phyloP scores from a whole-genome alignment of 2,113 vertebrate genomes.

The Sylvia atricapilla region DNA sequence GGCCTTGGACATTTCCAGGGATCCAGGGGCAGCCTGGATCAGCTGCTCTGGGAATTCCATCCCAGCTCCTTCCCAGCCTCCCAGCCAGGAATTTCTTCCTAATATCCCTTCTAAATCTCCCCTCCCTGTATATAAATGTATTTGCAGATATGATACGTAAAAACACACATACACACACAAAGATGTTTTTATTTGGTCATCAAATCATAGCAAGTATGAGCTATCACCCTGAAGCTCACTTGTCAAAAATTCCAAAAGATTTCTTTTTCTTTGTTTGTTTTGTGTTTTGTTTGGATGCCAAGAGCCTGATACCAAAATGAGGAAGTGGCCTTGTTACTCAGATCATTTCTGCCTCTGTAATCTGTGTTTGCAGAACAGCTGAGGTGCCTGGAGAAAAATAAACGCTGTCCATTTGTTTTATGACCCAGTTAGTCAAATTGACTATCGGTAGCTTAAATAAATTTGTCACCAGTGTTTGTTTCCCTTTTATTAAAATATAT shows the following conservation, averaged over 20 bases:
- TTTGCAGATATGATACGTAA: fast-evolving
- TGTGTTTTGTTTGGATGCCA: background rate
- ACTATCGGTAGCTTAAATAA: background rate
- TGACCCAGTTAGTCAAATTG: background rate
- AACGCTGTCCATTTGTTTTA: background rate
- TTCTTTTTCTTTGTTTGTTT: background rate
- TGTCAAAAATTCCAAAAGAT: background rate
- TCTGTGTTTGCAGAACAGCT: background rate
- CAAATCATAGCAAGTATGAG: background rate
- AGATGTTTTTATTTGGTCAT: background rate
- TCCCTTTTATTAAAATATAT: background rate
- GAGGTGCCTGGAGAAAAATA: background rate
- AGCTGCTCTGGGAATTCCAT: background rate
- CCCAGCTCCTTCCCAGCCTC: background rate
- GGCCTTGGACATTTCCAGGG: background rate
- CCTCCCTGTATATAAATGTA: background rate
- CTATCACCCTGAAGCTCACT: background rate
- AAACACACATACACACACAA: fast-evolving
- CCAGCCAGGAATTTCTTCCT: background rate
- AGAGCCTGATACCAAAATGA: background rate
- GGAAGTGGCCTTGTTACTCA: background rate
- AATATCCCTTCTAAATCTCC: too few relatives aligned
- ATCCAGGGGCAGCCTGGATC: background rate
- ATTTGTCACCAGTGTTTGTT: background rate
- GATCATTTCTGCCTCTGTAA: background rate